Evolutionary conservation across 1,140 invertebrate genomes (phyloP).

Genomic region (Andrena cerasifolii): DNA sequence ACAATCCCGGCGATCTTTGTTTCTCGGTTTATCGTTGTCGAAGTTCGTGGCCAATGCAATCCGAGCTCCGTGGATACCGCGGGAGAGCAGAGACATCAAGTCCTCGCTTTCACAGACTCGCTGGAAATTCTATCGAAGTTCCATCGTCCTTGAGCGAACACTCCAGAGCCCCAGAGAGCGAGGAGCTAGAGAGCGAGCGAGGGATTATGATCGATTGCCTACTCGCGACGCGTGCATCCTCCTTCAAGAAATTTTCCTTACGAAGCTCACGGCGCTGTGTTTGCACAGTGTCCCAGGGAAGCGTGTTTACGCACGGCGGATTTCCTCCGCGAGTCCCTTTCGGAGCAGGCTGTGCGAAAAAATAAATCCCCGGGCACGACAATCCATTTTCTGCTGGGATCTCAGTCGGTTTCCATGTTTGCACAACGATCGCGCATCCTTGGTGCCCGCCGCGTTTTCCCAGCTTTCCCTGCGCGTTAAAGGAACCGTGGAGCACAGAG

Average conservation of each 20-base stretch:
- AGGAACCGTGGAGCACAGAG: not conserved
- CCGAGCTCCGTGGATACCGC: not conserved
- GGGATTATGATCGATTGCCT: constrained; percentile 23
- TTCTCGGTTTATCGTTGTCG: not conserved
- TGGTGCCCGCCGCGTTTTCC: not conserved
- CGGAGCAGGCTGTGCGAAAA: not conserved
- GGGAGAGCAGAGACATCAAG: not conserved
- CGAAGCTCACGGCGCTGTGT: not conserved
- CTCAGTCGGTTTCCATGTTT: too few species aligned
- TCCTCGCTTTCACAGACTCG: constrained; percentile 2
- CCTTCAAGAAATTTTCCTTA: constrained; percentile 5
- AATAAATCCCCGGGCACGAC: not conserved
- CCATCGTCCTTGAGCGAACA: not conserved
- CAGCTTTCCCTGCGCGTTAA: not conserved
- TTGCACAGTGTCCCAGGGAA: not conserved
- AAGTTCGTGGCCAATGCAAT: constrained; percentile 14
- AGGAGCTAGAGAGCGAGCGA: not conserved
- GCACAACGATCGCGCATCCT: not conserved
- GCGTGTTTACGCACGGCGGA: constrained; percentile 11
- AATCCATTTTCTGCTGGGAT: not conserved
- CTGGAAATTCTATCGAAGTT: constrained; percentile 26
- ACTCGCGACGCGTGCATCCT: constrained; percentile 1
- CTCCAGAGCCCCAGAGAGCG: too few species aligned
- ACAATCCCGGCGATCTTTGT: constrained; percentile 1
- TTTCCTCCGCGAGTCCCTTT: not conserved